Conservation (phyloP, 1,140 invertebrate genomes). For the Atta colombica region DNA sequence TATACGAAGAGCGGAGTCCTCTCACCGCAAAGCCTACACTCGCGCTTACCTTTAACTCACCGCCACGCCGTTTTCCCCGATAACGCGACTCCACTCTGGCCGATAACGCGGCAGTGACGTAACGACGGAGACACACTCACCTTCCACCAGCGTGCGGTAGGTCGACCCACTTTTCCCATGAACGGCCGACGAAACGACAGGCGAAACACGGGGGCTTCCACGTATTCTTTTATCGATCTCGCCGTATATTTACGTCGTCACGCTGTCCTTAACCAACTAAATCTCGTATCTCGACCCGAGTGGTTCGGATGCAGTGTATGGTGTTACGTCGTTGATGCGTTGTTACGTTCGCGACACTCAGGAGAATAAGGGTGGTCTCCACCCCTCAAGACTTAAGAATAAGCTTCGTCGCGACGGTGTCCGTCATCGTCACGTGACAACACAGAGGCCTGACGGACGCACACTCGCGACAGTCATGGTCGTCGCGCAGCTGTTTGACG, state of each 20-base stretch:
- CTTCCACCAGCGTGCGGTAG: conserved; percentile 57
- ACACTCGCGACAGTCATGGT: conserved; percentile 38
- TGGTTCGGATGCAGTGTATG: neutral
- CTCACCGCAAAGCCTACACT: neutral
- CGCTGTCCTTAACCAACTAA: neutral
- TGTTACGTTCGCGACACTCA: neutral
- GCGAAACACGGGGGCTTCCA: neutral
- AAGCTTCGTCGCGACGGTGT: conserved; percentile 3
- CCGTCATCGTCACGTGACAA: conserved; percentile 63
- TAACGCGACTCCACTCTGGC: conserved; percentile 25
- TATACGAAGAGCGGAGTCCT: conserved; percentile 15
- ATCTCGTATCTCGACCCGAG: neutral
- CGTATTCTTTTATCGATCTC: conserved; percentile 35
- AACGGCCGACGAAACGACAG: neutral
- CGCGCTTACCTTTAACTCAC: neutral
- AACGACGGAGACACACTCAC: conserved; percentile 49
- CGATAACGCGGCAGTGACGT: conserved; percentile 50
- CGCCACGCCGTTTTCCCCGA: conserved; percentile 7
- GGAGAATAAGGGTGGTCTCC: conserved; percentile 6
- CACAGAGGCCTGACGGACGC: conserved; percentile 18
- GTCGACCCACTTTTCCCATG: conserved; percentile 55
- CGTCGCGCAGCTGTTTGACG: conserved; percentile 45
- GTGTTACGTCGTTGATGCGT: neutral
- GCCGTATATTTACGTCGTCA: conserved; percentile 5
- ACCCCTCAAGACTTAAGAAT: conserved; percentile 12